Evolutionary conservation across 2,797 vertebrate species (phyloP).

Genomic region (Lepidocolaptes lacrymiger): DNA sequence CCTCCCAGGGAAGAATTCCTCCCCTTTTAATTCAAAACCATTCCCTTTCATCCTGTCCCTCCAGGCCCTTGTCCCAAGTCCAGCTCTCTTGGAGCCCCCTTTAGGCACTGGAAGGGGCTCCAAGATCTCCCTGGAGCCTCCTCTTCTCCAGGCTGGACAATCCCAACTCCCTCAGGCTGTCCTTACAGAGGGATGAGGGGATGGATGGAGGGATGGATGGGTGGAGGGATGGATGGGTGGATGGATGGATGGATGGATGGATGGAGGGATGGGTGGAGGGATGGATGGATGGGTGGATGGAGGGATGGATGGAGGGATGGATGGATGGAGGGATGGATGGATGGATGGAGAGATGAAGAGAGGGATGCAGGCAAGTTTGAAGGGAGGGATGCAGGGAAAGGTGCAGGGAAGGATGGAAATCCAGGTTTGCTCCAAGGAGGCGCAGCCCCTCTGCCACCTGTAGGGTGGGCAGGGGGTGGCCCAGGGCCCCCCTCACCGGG

Average conservation of each 20-base stretch:
- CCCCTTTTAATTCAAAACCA: neutral
- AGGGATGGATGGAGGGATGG: neutral
- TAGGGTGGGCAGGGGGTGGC: neutral
- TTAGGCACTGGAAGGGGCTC: neutral
- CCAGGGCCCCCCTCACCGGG: no score
- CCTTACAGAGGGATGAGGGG: rapidly evolving
- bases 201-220: neutral
- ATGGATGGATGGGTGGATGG: no score
- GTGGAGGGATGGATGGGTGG: neutral
- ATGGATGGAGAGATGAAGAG: no score
- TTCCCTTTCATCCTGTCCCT: neutral
- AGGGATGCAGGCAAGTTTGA: neutral
- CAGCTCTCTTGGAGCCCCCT: neutral
- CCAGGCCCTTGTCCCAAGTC: neutral
- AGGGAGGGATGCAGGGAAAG: neutral
- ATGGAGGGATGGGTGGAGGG: neutral
- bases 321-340: neutral
- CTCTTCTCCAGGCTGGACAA: neutral
- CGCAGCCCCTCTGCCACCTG: neutral
- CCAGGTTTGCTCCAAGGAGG: neutral
- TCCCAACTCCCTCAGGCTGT: neutral
- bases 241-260: rapidly evolving
- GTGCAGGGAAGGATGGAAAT: neutral
- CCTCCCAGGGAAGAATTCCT: neutral
- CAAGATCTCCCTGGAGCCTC: neutral